phyloP scores from a whole-genome alignment of 92 coral and sea anemone genomes.

The Micromussa lordhowensis region DNA sequence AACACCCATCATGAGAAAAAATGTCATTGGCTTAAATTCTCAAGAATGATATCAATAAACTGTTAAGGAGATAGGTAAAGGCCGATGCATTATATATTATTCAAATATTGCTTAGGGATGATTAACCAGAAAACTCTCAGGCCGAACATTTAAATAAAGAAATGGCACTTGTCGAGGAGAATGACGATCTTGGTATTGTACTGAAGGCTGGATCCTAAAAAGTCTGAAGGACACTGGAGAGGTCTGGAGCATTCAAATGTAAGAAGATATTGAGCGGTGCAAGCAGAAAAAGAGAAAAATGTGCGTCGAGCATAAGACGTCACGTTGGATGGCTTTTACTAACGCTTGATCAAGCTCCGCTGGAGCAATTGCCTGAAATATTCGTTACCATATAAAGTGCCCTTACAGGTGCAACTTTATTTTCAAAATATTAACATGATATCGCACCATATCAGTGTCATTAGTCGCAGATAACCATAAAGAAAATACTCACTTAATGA shows the following conservation, averaged over 20 bases:
- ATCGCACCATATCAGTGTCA: not conserved
- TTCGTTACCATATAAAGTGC: not conserved
- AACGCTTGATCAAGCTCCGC: not conserved
- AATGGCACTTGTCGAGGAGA: not conserved
- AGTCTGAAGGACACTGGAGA: not conserved
- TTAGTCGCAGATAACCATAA: not conserved
- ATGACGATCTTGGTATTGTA: not conserved
- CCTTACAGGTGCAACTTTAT: not conserved
- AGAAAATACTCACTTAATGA: not conserved
- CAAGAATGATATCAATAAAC: not conserved
- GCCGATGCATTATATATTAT: not conserved
- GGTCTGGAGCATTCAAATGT: not conserved
- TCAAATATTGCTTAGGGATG: not conserved
- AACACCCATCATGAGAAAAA: not conserved
- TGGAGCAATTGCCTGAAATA: not conserved
- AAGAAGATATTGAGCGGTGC: not conserved
- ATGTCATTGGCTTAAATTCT: not conserved
- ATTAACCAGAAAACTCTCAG: not conserved
- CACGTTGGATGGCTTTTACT: not conserved
- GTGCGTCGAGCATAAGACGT: not conserved
- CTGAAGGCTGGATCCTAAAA: not conserved
- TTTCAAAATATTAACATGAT: not conserved
- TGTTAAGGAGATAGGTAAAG: not conserved
- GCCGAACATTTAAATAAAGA: not conserved
- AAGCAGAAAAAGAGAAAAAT: not conserved